Conservation (phyloP, 2,888 invertebrate species). For the Cerceris ruficornis region DNA sequence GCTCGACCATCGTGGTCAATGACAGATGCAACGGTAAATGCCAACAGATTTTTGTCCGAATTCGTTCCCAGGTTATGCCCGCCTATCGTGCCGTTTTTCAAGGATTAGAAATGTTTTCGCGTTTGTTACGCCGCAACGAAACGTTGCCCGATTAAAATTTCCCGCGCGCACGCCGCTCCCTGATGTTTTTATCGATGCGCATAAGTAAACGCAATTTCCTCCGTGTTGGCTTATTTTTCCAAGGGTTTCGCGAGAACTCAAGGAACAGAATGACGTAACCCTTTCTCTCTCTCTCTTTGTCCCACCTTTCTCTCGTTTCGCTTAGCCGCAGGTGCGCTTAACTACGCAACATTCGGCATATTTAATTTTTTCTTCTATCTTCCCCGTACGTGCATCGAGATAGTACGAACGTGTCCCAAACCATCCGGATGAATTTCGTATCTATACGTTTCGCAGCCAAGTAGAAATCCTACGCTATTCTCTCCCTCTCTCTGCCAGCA, state of each 20-base stretch:
- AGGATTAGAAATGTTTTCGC: conserved; percentile 7
- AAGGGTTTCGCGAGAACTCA: conserved; percentile 32
- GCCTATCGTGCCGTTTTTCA: conserved; percentile 9
- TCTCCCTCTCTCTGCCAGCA: too few relatives aligned
- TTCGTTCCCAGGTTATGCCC: neutral
- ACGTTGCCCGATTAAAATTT: conserved; percentile 4
- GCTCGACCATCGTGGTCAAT: conserved; percentile 22
- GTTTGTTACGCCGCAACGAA: neutral
- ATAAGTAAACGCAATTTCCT: conserved; percentile 17
- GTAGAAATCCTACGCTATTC: too few relatives aligned
- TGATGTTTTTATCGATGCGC: conserved; percentile 5
- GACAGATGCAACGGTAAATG: conserved; percentile 30
- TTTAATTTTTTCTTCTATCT: conserved; percentile 57
- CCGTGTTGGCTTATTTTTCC: conserved; percentile 25
- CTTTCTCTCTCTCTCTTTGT: conserved; percentile 47
- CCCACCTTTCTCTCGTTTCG: conserved; percentile 51
- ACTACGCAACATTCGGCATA: conserved; percentile 60
- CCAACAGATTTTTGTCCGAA: conserved; percentile 24
- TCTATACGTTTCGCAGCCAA: neutral
- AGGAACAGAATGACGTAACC: conserved; percentile 70
- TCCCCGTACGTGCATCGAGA: conserved; percentile 30
- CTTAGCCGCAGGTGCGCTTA: conserved; percentile 59
- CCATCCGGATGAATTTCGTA: conserved; percentile 21
- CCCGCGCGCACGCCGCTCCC: neutral
- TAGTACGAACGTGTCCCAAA: conserved; percentile 47